Conservation (phyloP, 92 coral and sea anemone species). For the Porites evermanni region DNA sequence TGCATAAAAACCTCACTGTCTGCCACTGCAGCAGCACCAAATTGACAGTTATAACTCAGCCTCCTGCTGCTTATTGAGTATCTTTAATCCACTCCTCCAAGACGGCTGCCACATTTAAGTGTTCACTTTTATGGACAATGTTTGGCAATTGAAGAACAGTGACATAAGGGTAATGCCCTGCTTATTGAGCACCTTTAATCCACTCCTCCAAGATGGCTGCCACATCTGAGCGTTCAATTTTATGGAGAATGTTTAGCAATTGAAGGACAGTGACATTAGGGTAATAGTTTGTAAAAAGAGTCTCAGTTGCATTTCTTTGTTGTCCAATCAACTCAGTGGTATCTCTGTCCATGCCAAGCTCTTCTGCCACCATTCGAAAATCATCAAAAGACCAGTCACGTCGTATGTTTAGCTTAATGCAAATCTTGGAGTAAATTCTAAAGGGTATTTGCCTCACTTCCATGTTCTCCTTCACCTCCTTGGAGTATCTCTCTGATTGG, state of each 20-base stretch:
- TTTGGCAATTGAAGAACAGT: slow-evolving; percentile 2
- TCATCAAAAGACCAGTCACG: slow-evolving; percentile 38
- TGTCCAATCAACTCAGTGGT: slow-evolving; percentile 6
- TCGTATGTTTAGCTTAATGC: slow-evolving; percentile 20
- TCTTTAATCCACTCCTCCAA: slow-evolving; percentile 33
- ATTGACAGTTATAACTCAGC: neutral
- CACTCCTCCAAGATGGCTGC: slow-evolving; percentile 37
- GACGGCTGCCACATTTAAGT: slow-evolving; percentile 30
- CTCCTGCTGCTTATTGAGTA: neutral
- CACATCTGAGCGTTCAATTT: slow-evolving; percentile 32
- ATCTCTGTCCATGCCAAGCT: slow-evolving; percentile 42
- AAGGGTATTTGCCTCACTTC: slow-evolving; percentile 2
- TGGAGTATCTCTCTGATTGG: neutral
- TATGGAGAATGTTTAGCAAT: slow-evolving; percentile 9
- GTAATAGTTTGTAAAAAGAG: neutral
- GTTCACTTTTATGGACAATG: slow-evolving; percentile 13
- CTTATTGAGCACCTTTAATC: neutral
- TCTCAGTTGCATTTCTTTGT: slow-evolving; percentile 14
- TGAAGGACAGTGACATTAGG: neutral
- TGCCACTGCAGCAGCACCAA: no score
- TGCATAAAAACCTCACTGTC: no score
- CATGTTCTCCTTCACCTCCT: neutral
- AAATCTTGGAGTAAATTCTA: slow-evolving; percentile 16
- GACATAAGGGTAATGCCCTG: neutral
- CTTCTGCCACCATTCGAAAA: slow-evolving; percentile 50